These are phyloP conservation scores for Sparus aurata DNA, from an alignment of 2,797 vertebrate genomes.

Conservation along the genomic window DNA sequence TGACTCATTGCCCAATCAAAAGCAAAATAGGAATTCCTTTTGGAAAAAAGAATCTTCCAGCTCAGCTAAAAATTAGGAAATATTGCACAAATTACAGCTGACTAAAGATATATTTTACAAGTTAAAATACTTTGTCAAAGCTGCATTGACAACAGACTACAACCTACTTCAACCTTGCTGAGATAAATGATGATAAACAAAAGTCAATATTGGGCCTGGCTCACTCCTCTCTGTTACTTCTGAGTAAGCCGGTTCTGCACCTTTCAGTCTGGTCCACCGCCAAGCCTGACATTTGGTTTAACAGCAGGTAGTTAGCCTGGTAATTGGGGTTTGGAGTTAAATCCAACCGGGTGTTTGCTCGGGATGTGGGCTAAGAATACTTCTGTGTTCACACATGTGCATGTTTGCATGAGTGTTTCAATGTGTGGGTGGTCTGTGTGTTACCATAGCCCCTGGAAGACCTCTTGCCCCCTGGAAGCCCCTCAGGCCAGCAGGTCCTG, in stretches of 20 bases:
- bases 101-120: not conserved
- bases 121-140: not conserved
- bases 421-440: conserved; percentile 39
- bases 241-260: conserved; percentile 25
- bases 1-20: conserved; percentile 28
- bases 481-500: conserved; percentile 93
- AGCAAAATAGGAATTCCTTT: conserved; percentile 9
- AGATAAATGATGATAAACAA: conserved; percentile 35
- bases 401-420: conserved; percentile 20
- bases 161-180: conserved; percentile 19
- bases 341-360: conserved; percentile 43
- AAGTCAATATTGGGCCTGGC: conserved; percentile 34
- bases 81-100: not conserved
- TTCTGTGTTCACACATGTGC: conserved; percentile 17
- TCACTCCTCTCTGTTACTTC: conserved; percentile 27
- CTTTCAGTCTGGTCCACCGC: conserved; percentile 46
- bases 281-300: conserved; percentile 75
- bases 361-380: conserved; percentile 24
- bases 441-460: conserved; percentile 94
- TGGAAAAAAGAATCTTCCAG: not conserved
- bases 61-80: not conserved
- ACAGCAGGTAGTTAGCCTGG: conserved; percentile 75
- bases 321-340: conserved; percentile 69
- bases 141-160: not conserved
- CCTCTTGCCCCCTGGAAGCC: conserved; percentile 97